Conservation (phyloP, 2,113 vertebrate genomes). For the Chauna torquata region DNA sequence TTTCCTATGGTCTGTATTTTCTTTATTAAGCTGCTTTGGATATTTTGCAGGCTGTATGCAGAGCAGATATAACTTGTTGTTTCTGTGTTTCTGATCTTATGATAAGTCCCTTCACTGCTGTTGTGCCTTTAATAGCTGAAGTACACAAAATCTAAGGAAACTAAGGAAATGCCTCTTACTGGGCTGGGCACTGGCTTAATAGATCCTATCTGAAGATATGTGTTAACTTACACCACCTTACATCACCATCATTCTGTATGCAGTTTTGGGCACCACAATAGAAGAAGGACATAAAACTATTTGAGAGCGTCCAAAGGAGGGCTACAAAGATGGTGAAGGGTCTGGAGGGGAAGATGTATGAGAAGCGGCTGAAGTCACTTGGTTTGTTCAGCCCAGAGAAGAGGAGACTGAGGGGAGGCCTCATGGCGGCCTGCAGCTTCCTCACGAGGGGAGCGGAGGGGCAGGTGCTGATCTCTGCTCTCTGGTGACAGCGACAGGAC, state of each 20-base stretch:
- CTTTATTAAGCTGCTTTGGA: slow-evolving; percentile 43
- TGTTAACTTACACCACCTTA: not conserved
- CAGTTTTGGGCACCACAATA: not conserved
- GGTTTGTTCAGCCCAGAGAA: not conserved
- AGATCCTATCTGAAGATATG: not conserved
- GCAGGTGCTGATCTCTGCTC: not conserved
- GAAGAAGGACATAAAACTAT: not conserved
- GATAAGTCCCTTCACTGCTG: not conserved
- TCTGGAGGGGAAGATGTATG: not conserved
- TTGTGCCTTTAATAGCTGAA: not conserved
- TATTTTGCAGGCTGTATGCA: slow-evolving; percentile 43
- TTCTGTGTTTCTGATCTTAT: slow-evolving; percentile 15
- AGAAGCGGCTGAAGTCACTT: not conserved
- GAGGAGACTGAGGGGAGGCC: not conserved
- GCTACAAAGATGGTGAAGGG: not conserved
- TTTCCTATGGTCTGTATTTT: slow-evolving; percentile 46
- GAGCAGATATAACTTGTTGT: slow-evolving; percentile 6
- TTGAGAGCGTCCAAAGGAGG: not conserved
- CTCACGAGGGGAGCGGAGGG: not conserved
- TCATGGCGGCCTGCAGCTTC: not conserved
- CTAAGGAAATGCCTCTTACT: not conserved
- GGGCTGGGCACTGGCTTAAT: not conserved
- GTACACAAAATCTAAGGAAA: not conserved
- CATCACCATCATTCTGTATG: not conserved
- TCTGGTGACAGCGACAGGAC: not conserved